phyloP scores from a whole-genome alignment of 2,797 vertebrate species.

The Graptemys geographica region DNA sequence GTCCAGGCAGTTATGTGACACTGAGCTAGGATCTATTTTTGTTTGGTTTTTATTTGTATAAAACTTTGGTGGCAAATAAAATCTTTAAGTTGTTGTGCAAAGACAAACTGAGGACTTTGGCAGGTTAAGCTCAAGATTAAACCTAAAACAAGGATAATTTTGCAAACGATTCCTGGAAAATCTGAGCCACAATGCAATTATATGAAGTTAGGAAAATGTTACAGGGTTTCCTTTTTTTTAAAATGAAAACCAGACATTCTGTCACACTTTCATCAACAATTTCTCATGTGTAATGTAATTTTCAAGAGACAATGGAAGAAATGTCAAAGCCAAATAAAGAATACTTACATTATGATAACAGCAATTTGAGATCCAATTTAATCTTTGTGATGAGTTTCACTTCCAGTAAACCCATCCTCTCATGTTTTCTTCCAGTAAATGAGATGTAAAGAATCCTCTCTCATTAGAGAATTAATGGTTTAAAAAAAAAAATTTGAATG shows the following conservation, averaged over 20 bases:
- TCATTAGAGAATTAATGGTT: constrained; percentile 56
- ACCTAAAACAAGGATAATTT: neutral
- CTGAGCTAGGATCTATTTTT: neutral
- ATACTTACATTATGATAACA: constrained; percentile 20
- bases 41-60: neutral
- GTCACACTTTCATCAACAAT: constrained; percentile 49
- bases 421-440: constrained; percentile 64
- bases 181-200: neutral
- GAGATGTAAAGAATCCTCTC: constrained; percentile 54
- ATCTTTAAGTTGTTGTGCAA: neutral
- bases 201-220: neutral
- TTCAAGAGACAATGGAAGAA: constrained; percentile 44
- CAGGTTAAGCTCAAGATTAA: neutral
- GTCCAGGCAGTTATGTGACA: neutral
- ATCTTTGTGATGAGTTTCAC: neutral
- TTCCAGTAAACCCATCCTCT: constrained; percentile 61
- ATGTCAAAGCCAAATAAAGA: constrained; percentile 51
- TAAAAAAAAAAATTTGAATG: neutral
- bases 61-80: neutral
- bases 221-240: neutral
- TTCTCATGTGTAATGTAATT: constrained; percentile 34
- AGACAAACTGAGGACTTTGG: neutral
- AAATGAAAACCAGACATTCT: constrained; percentile 1
- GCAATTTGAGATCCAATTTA: constrained; percentile 40
- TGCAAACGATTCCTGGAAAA: neutral